A percentile compares a stretch with the other conserved stretches of the same genome.
Conservation (phyloP, 2,113 vertebrate genomes). For the Amphiprion percula region DNA sequence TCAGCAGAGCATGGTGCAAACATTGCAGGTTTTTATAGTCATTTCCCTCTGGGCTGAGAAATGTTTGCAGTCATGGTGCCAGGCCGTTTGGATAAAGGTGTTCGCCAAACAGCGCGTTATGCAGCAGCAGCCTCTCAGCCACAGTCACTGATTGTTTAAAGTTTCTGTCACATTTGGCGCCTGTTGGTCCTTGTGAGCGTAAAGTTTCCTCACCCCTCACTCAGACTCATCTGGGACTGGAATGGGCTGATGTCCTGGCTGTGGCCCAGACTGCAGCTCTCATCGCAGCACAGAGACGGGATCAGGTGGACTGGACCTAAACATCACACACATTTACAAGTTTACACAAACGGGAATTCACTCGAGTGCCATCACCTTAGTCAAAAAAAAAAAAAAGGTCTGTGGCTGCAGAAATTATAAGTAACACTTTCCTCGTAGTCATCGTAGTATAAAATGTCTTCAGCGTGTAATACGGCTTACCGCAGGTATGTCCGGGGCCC, state of each 20-base stretch:
- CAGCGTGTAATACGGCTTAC: conserved; percentile 80
- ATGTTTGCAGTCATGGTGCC: not conserved
- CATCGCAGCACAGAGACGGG: conserved; percentile 90
- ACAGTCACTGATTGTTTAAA: not conserved
- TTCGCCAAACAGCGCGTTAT: not conserved
- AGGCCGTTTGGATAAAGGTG: not conserved
- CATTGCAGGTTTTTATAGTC: conserved; percentile 13
- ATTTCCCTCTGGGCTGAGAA: conserved; percentile 2
- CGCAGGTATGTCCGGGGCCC: conserved; percentile 85
- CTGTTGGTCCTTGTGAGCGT: not conserved
- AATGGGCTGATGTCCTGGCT: conserved; percentile 82
- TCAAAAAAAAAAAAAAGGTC: not conserved
- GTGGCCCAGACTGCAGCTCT: conserved; percentile 84
- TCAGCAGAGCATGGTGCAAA: not conserved
- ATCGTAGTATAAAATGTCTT: not conserved
- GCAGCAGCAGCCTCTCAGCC: conserved; percentile 4
- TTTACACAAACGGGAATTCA: not conserved
- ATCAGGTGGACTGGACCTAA: conserved; percentile 91
- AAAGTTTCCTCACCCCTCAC: conserved; percentile 87
- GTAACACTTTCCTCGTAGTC: no score
- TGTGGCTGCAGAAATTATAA: not conserved
- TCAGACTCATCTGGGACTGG: conserved; percentile 85
- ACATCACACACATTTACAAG: conserved; percentile 10
- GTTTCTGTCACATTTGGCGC: not conserved
- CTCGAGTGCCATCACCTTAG: not conserved